Evolutionary conservation across 2,797 vertebrate species (phyloP).

Genomic region (Falco concolor): DNA sequence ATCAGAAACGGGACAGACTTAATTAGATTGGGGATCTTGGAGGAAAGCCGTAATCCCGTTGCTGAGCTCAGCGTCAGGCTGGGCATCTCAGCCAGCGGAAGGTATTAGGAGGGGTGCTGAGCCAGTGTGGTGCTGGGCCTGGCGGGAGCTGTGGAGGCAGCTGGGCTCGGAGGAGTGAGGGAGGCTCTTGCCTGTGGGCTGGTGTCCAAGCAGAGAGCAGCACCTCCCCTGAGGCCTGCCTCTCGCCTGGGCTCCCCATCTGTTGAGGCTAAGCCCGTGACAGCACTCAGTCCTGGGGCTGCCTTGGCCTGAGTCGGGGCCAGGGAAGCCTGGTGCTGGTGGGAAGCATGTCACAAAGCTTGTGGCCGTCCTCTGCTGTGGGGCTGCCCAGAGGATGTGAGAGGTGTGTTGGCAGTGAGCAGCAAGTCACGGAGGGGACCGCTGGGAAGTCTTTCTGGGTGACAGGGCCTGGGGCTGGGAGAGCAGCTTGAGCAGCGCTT

Average conservation of each 20-base stretch:
- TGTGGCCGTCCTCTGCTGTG: not conserved
- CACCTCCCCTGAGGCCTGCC: not conserved
- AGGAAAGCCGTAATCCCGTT: conserved; percentile 16
- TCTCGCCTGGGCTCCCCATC: not conserved
- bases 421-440: not conserved
- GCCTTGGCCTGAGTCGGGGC: not conserved
- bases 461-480: not conserved
- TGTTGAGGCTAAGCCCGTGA: not conserved
- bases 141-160: rapidly evolving
- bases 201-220: too few relatives aligned
- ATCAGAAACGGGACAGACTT: not conserved
- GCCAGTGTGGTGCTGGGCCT: not conserved
- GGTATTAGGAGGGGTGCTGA: not conserved
- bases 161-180: rapidly evolving
- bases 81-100: not conserved
- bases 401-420: not conserved
- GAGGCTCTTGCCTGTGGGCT: not conserved
- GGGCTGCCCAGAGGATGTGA: not conserved
- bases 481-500: not conserved
- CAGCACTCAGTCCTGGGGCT: rapidly evolving
- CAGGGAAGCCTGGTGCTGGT: not conserved
- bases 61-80: not conserved
- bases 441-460: not conserved
- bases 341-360: not conserved
- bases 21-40: conserved; percentile 34